A percentile compares a stretch with the other conserved stretches of the same genome.
Evolutionary conservation across 2,888 invertebrate species (phyloP).

Genomic region (Itoplectis maculator): DNA sequence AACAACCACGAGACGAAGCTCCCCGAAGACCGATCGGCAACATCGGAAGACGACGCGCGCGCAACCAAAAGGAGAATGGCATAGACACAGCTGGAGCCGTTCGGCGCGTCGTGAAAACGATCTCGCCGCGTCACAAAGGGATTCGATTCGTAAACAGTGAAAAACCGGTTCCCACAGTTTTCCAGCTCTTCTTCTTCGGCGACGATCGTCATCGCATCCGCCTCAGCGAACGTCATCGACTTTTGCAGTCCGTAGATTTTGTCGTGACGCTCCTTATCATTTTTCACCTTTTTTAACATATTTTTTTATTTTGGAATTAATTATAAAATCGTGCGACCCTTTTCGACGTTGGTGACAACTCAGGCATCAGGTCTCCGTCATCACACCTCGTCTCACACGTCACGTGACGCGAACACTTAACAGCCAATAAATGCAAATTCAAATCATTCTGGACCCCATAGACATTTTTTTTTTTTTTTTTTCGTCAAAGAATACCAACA

Average conservation of each 20-base stretch:
- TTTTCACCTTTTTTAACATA: not conserved
- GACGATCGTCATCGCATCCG: not conserved
- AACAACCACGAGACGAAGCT: constrained; percentile 31
- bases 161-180: constrained; percentile 53
- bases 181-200: not conserved
- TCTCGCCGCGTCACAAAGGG: constrained; percentile 28
- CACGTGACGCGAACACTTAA: not conserved
- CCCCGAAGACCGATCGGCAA: constrained; percentile 28
- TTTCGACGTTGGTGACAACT: too few species aligned
- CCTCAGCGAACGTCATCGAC: constrained; percentile 13
- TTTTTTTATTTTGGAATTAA: not conserved
- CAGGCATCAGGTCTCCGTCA: constrained; percentile 5
- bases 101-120: constrained; percentile 50
- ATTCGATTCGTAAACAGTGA: constrained; percentile 49
- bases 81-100: constrained; percentile 46
- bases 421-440: constrained; percentile 38
- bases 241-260: not conserved
- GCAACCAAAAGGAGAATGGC: constrained; percentile 20
- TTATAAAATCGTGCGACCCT: not conserved
- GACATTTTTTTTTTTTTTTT: not conserved
- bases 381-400: constrained; percentile 9
- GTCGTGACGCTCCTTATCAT: not conserved
- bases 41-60: not conserved
- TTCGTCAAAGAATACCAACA: not conserved
- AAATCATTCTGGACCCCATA: not conserved